Conservation (phyloP, 2,888 invertebrate species). For the Sminthurinus aureus region DNA sequence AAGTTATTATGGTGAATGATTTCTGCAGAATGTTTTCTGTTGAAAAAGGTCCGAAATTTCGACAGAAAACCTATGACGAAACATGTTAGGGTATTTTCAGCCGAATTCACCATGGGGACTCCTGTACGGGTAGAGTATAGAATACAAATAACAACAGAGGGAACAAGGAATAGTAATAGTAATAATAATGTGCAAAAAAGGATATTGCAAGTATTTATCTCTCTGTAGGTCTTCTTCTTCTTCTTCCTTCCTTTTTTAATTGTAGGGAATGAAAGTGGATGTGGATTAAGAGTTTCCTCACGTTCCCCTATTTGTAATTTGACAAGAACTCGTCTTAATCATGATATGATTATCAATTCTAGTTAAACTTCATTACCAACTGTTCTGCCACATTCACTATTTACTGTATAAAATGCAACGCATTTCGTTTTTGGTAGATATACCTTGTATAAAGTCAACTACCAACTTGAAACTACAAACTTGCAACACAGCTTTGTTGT, state of each 20-base stretch:
- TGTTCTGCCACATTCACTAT: background rate
- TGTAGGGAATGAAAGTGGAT: slow-evolving; percentile 20
- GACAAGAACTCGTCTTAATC: slow-evolving; percentile 27
- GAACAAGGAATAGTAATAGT: no score
- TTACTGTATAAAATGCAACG: background rate
- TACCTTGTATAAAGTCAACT: background rate
- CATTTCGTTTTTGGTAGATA: background rate
- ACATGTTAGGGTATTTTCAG: no score
- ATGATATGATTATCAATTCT: background rate
- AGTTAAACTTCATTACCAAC: background rate
- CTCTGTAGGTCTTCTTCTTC: background rate
- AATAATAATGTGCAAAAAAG: no score
- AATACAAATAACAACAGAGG: no score
- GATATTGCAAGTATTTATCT: no score
- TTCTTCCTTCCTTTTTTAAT: slow-evolving; percentile 14
- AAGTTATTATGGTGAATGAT: no score
- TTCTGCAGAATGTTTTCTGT: no score
- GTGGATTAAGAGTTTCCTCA: slow-evolving; percentile 18
- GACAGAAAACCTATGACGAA: no score
- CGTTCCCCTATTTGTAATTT: slow-evolving; percentile 26
- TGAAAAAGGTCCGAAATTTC: no score
- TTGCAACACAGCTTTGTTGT: no score
- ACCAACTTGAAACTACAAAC: background rate
- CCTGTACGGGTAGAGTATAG: no score
- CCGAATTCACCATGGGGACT: no score